Conservation (phyloP, 2,113 vertebrate species). For the Danio rerio region DNA sequence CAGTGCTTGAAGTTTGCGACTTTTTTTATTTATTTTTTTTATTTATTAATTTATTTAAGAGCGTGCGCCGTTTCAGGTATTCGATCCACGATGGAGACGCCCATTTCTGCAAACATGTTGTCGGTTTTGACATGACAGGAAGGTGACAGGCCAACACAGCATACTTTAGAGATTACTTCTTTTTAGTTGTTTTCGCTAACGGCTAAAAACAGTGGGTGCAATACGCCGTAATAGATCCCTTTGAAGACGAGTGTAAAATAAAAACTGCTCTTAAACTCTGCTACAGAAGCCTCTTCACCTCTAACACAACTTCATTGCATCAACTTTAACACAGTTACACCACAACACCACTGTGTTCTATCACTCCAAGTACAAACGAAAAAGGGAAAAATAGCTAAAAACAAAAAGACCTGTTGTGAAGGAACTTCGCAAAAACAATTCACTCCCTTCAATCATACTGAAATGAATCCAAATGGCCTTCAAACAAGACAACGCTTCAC, state of each 20-base stretch:
- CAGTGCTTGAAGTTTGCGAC: constrained; percentile 24
- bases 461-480: constrained; percentile 3
- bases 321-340: constrained; percentile 13
- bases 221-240: constrained; percentile 16
- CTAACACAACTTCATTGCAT: not conserved
- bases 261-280: constrained; percentile 27
- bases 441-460: constrained; percentile 14
- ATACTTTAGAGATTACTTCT: not conserved
- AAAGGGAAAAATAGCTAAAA: constrained; percentile 21
- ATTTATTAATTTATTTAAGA: not conserved
- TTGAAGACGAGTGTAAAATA: constrained; percentile 28
- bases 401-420: constrained; percentile 15
- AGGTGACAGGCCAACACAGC: constrained; percentile 17
- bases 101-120: constrained; percentile 6
- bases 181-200: constrained; percentile 3
- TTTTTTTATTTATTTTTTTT: not conserved
- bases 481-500: not conserved
- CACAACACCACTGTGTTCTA: constrained; percentile 28
- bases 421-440: constrained; percentile 6
- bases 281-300: constrained; percentile 22
- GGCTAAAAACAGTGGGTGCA: constrained; percentile 18
- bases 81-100: constrained; percentile 36
- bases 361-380: constrained; percentile 27
- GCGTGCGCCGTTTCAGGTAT: constrained; percentile 26
- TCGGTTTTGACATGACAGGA: constrained; percentile 14